Base-by-base conservation (phyloP, 2,797 vertebrate genomes). In the Argentina silus region DNA sequence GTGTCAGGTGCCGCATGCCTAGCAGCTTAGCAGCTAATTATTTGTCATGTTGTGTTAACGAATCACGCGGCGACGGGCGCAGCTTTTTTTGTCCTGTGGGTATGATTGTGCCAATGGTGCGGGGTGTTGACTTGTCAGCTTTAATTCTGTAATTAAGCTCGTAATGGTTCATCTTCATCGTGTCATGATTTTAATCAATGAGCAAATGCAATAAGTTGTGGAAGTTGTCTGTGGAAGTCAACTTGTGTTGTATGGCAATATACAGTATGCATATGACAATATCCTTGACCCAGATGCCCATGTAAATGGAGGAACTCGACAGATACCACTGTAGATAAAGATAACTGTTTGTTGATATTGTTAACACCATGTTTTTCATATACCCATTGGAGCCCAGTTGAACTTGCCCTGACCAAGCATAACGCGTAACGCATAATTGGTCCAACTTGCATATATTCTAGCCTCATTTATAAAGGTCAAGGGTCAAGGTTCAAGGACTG, bases 111-210 rank as follows among this genome's bases (percentile, higher is more conserved):
- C 63, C 36, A 59, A 9, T 19, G 65, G 63, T 55, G 62, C 12
- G n/a, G 43, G 19, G 64, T 76, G 73, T 81, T 76, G 75, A 83
- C 83, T 85, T 86, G 76, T 75, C 82, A 66, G 75, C 53, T 60
- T 83, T 86, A 87, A 85, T 74, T 75, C 61, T n/a, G 44, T 81
- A 80, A 88, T 88, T 84, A 90, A 80, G 78, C 75, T 61, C 78
- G 75, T 87, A 89, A 88, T 85, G 79, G 78, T 86, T 90, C 76
- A 44, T 86, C 74, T 78, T 88, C 86, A 88, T 89, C 86, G 82
- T 75, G 79, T 86, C 87, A 85, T 81, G 82, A 85, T 84, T 87
- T 89, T 86, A 87, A 89, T 89, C 81, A 83, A 85, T 85, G 78
- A 78, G 85, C 81, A 60, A 88, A 84, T 78, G 70, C 77, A 80